A percentile compares a stretch with the other conserved stretches of the same genome.
These are phyloP conservation scores for Eurosta solidaginis DNA, from an alignment of 1,140 invertebrate genomes.

Conservation along the genomic window DNA sequence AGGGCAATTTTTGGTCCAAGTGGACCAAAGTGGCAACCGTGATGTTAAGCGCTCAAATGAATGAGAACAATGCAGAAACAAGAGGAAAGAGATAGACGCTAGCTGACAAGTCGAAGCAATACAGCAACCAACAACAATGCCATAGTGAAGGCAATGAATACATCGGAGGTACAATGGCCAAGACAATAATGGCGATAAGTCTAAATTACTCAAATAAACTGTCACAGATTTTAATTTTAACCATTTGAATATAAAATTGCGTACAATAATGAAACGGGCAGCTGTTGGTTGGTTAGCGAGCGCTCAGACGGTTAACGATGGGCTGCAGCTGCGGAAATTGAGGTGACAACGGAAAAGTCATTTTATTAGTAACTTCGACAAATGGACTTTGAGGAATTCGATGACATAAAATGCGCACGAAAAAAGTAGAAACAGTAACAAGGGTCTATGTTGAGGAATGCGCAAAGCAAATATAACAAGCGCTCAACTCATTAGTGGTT, in stretches of 20 bases:
- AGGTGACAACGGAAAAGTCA: neutral
- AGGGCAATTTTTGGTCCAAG: no score
- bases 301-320: neutral
- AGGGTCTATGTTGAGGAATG: neutral
- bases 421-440: no score
- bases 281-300: neutral
- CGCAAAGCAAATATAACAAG: neutral
- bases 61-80: neutral
- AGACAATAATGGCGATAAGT: conserved; percentile 16
- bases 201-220: conserved; percentile 36
- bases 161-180: neutral
- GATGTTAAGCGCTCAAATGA: neutral
- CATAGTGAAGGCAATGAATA: no score
- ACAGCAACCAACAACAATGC: neutral
- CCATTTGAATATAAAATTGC: conserved; percentile 32
- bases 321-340: neutral
- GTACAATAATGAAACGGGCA: neutral
- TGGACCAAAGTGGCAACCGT: no score
- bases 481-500: conserved; percentile 24
- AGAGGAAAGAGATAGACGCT: neutral
- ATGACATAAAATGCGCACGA: conserved; percentile 9
- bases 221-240: conserved; percentile 43
- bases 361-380: conserved; percentile 22
- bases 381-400: conserved; percentile 23
- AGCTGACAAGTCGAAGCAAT: neutral